Base-by-base conservation (phyloP, 2,888 invertebrate species). In the Bursaphelenchus okinawaensis region DNA sequence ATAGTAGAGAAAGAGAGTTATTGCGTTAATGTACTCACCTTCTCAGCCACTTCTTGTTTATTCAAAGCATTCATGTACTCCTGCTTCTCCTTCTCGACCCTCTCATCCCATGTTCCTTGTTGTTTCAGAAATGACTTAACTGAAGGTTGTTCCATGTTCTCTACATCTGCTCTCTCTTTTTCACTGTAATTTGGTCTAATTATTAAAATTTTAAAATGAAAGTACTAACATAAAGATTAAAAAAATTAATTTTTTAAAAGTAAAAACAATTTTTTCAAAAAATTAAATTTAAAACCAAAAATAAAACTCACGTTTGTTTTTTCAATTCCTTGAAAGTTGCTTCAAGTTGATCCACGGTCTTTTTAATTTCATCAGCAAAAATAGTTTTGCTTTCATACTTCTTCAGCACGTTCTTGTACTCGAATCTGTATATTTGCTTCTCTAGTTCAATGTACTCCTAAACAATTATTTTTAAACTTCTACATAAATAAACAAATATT, bases 21-120 rank as follows among this genome's bases (percentile, higher is more conserved):
- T n/a, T n/a, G n/a, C n/a, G n/a, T n/a, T n/a, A n/a, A n/a, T n/a
- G n/a, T n/a, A n/a, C 62, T 4, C 26, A 79, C 78, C 67, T 83
- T 83, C 72, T 84, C 81, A 1, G 83, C 82, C 4, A 83, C 80
- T 70, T 85, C 85, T 71, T 85, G 82, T 63, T 82, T 79, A 63
- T 82, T 83, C 24, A 82, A 70, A 0, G 85, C 84, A 23, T 85
- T 84, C 54, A 84, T 66, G 64, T 84, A 85, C 56, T 85, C 85
- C 59, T 83, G 80, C 80, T 85, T 78, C 73, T 84, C 84, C 69
- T 83, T 83, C 19, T 65, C 73, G 68, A 84, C 74, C 51, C 81
- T 71, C 55, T 79, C 76, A 23, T 84, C 82, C 74, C 80, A 84
- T 7, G 76, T 75, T 4, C 80, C 79, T 68, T 74, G 82, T 66